Conservation (phyloP, 1,140 invertebrate species). For the Alviniconcha marisindica region DNA sequence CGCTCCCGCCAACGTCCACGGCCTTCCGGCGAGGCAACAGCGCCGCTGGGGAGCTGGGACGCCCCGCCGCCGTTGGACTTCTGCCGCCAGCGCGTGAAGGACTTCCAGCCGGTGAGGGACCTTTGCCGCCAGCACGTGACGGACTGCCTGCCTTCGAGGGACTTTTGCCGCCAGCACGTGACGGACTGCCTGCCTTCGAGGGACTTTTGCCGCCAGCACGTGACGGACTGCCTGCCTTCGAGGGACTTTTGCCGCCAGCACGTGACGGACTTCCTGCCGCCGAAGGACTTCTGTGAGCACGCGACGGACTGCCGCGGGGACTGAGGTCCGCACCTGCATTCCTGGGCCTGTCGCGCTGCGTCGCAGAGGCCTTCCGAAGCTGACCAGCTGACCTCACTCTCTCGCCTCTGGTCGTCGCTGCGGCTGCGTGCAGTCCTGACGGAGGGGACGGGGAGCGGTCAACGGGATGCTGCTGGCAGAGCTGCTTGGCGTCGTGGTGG, state of each 20-base stretch:
- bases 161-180: not conserved
- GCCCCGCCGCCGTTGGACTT: not conserved
- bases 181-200: not conserved
- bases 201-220: not conserved
- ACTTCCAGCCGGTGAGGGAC: not conserved
- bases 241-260: too few species aligned
- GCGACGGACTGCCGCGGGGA: too few species aligned
- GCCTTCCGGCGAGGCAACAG: not conserved
- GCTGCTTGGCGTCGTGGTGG: slow-evolving; percentile 3
- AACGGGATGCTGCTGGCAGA: not conserved
- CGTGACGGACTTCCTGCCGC: too few species aligned
- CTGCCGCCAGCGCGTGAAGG: not conserved
- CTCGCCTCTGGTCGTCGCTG: too few species aligned
- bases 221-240: not conserved
- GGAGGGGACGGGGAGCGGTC: not conserved
- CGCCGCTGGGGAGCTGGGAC: not conserved
- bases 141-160: not conserved
- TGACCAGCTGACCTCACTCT: too few species aligned
- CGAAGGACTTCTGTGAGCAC: too few species aligned
- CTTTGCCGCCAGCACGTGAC: not conserved
- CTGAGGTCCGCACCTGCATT: too few species aligned
- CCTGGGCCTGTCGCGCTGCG: too few species aligned
- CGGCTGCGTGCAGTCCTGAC: too few species aligned
- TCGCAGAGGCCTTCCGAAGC: too few species aligned
- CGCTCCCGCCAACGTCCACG: too few species aligned